Conservation (phyloP, 2,888 invertebrate genomes). For the Melinopterus prodromus region DNA sequence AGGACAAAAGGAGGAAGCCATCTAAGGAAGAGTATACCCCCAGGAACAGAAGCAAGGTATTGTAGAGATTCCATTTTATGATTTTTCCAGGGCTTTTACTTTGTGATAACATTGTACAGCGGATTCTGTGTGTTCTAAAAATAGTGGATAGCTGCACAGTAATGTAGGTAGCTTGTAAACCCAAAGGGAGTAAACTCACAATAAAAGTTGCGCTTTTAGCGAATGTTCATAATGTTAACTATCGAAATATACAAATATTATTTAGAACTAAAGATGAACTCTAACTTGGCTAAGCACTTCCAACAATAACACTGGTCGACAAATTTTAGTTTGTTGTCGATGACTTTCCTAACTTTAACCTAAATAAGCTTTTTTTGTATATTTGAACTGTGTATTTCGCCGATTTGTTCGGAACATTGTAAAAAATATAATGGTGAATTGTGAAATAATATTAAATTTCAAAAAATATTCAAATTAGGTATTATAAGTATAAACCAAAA, state of each 20-base stretch:
- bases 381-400: background rate
- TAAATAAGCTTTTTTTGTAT: background rate
- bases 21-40: constrained; percentile 80
- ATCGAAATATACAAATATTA: too few relatives aligned
- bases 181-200: too few relatives aligned
- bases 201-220: too few relatives aligned
- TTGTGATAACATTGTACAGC: background rate
- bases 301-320: too few relatives aligned
- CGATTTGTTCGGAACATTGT: too few relatives aligned
- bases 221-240: too few relatives aligned
- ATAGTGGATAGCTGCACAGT: background rate
- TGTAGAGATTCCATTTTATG: constrained; percentile 23
- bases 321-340: background rate
- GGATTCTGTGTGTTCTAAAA: background rate
- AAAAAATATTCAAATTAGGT: too few relatives aligned
- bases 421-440: too few relatives aligned
- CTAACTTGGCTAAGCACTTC: too few relatives aligned
- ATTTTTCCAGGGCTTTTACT: background rate
- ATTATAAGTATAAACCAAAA: too few relatives aligned
- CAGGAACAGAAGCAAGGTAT: constrained; percentile 85
- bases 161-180: background rate
- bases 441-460: too few relatives aligned
- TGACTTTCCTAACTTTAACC: background rate
- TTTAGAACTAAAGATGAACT: too few relatives aligned
- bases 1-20: constrained; percentile 82